Evolutionary conservation across 2,888 invertebrate species (phyloP).

Genomic region (Catocala fraxini): DNA sequence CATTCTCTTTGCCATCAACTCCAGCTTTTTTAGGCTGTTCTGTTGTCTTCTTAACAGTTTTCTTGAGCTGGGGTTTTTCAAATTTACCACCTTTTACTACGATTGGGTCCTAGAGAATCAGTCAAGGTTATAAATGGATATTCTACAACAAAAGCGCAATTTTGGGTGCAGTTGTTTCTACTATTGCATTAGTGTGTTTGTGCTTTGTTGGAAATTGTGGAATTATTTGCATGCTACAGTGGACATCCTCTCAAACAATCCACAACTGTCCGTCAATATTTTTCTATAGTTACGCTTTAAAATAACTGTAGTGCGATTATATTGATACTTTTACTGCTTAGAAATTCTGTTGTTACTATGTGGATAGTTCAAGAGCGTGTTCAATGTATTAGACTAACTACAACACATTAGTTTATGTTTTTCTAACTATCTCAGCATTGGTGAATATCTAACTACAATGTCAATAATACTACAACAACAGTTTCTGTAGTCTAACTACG

Average conservation of each 20-base stretch:
- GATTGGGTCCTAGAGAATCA: constrained; percentile 81
- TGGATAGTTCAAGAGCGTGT: constrained; percentile 39
- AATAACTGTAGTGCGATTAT: not conserved
- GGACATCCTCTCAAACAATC: constrained; percentile 30
- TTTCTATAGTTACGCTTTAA: not conserved
- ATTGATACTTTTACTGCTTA: not conserved
- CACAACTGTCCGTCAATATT: constrained; percentile 2
- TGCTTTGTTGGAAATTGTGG: constrained; percentile 51
- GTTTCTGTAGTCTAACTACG: constrained; percentile 49
- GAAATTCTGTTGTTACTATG: constrained; percentile 10
- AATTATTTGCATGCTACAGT: constrained; percentile 48
- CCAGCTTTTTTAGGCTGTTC: constrained; percentile 76
- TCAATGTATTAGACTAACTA: constrained; percentile 60
- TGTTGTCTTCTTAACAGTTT: constrained; percentile 76
- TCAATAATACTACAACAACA: constrained; percentile 45
- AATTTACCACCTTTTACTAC: constrained; percentile 82
- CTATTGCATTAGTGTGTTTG: constrained; percentile 66
- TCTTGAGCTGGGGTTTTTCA: constrained; percentile 83
- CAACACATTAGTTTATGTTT: constrained; percentile 58
- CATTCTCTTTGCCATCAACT: constrained; percentile 59
- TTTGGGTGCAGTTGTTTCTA: constrained; percentile 59
- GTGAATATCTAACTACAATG: constrained; percentile 30
- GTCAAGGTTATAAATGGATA: constrained; percentile 65
- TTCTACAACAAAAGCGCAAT: constrained; percentile 64
- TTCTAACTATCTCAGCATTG: constrained; percentile 75